phyloP scores from a whole-genome alignment of 2,797 vertebrate species.

The Pipistrellus pygmaeus region DNA sequence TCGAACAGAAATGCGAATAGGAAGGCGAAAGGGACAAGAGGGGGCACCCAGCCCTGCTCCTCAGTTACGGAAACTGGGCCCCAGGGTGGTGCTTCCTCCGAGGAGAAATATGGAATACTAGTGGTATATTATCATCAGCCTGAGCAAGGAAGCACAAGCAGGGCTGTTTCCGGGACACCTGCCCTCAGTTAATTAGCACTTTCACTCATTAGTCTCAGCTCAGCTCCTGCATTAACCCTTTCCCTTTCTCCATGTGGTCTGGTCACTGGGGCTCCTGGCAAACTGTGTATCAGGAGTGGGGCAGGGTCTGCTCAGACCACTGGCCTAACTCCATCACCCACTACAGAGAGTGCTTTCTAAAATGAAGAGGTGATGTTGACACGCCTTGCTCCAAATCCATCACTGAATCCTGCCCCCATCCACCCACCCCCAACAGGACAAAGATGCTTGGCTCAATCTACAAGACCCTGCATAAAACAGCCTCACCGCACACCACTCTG shows the following conservation, averaged over 20 bases:
- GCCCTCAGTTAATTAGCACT: constrained; percentile 51
- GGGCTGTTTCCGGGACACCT: constrained; percentile 46
- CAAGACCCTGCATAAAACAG: background rate
- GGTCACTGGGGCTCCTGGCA: background rate
- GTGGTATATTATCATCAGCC: background rate
- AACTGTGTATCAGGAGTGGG: background rate
- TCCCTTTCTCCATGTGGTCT: background rate
- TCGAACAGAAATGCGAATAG: background rate
- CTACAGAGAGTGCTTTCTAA: background rate
- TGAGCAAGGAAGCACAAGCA: constrained; percentile 11
- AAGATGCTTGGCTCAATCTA: background rate
- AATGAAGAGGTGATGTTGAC: background rate
- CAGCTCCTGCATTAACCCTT: background rate
- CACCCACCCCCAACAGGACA: background rate
- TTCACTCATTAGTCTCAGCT: background rate
- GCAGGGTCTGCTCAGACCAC: background rate
- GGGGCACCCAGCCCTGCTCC: background rate
- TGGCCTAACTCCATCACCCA: background rate
- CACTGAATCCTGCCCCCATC: background rate
- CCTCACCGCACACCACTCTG: background rate
- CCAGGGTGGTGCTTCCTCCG: constrained; percentile 27
- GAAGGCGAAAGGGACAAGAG: background rate
- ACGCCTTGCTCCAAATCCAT: background rate
- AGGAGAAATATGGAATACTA: background rate
- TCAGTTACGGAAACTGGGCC: background rate